Evolutionary conservation across 23 tunicate genomes (phyloP), one percentile per base, ranked within the genome.

Genomic region (Ascidia mentula): DNA sequence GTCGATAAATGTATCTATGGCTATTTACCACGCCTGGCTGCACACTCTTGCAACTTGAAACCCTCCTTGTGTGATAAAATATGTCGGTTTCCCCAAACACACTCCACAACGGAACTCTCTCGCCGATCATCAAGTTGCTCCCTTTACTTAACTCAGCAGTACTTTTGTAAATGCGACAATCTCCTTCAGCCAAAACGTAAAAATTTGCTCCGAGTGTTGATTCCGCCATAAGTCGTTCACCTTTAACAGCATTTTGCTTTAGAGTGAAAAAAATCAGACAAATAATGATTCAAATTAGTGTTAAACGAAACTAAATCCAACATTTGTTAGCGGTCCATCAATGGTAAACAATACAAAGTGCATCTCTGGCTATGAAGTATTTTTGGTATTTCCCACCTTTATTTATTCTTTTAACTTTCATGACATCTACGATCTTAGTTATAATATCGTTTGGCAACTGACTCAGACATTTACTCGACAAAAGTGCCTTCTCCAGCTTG

Each of bases 221-320:
- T 72, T 86, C 90, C 35, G 42, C 72, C 90, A 86, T 86, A 4
- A 86, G 36, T 12, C 90, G 84, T 40, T 86, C 90, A 17, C 90
- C 90, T 86, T 42, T 12, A 73, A n/a, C n/a, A n/a, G n/a, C n/a
- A n/a, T n/a, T n/a, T n/a, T n/a, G n/a, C n/a, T n/a, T n/a, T n/a
- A n/a, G n/a, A n/a, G n/a, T n/a, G n/a, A n/a, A n/a, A n/a, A n/a
- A n/a, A 42, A 42, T 42, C 15, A 9, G 12, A 42, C 12, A 42
- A 42, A 42, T 15, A 42, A 9, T 42, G 53, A 42, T 15, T 42
- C 15, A 9, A 42, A 42, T 9, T 9, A 42, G 15, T 42, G 53
- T 42, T 9, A 42, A 42, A 42, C 53, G 53, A 42, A 12, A 12
- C 53, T 15, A 9, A 42, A 42, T 9, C 53, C 12, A 9, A 15